Conservation (phyloP, 2,888 invertebrate genomes). For the Chironomus tentans region DNA sequence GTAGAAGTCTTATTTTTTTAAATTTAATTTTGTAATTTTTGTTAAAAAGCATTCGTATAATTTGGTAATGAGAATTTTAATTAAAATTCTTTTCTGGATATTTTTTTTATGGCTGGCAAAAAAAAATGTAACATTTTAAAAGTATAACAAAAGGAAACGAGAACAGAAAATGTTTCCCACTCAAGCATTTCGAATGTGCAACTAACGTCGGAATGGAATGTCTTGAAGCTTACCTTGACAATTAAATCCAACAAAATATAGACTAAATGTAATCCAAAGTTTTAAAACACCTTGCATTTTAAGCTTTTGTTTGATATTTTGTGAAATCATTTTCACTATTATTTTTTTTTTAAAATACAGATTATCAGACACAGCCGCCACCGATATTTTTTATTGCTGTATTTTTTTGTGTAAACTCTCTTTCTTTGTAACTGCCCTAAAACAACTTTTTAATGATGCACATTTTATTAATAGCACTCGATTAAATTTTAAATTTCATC, state of each 20-base stretch:
- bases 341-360: neutral
- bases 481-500: neutral
- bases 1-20: too few species aligned
- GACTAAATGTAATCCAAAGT: conserved; percentile 17
- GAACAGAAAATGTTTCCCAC: conserved; percentile 3
- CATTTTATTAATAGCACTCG: neutral
- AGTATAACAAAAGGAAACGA: neutral
- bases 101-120: too few species aligned
- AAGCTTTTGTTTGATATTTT: neutral
- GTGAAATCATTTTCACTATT: neutral
- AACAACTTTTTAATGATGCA: neutral
- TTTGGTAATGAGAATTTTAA: neutral
- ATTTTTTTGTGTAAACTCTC: neutral
- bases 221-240: conserved; percentile 29
- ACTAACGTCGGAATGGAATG: conserved; percentile 13
- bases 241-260: conserved; percentile 28
- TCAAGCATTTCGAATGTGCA: conserved; percentile 15
- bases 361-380: neutral
- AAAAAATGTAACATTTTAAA: neutral
- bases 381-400: neutral
- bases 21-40: too few species aligned
- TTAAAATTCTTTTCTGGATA: neutral
- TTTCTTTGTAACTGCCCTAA: neutral
- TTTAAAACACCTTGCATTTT: conserved; percentile 4
- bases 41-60: too few species aligned